Percentiles rank a stretch among this genome's conserved stretches.
Evolutionary conservation across 2,888 invertebrate species (phyloP).

Genomic region (Caenorhabditis macrosperma): DNA sequence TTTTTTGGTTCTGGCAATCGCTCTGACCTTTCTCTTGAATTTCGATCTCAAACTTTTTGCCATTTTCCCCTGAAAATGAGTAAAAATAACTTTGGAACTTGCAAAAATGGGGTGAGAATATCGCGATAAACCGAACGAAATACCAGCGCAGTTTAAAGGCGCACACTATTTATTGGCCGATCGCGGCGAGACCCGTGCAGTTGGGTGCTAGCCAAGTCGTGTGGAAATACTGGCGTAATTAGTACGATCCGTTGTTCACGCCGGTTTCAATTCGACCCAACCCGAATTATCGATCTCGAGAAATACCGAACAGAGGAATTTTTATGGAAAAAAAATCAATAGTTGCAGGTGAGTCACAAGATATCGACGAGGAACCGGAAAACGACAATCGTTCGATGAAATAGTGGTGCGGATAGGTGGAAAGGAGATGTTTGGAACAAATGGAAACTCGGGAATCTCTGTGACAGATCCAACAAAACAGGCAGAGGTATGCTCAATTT

Average conservation of each 20-base stretch:
- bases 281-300: not conserved
- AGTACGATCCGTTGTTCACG: slow-evolving; percentile 22
- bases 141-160: slow-evolving; percentile 42
- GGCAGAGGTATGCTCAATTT: slow-evolving; percentile 43
- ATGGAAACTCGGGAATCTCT: slow-evolving; percentile 47
- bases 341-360: slow-evolving; percentile 33
- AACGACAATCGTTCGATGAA: slow-evolving; percentile 11
- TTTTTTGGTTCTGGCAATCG: slow-evolving; percentile 68
- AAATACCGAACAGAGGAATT: not conserved
- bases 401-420: not conserved
- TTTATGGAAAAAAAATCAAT: slow-evolving; percentile 2
- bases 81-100: not conserved
- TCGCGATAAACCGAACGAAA: slow-evolving; percentile 2
- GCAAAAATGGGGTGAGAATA: slow-evolving; percentile 15
- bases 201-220: slow-evolving; percentile 36
- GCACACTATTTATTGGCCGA: slow-evolving; percentile 14
- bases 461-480: slow-evolving; percentile 65
- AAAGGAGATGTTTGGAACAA: slow-evolving; percentile 36
- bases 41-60: slow-evolving; percentile 72
- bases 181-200: slow-evolving; percentile 55
- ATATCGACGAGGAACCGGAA: slow-evolving; percentile 12
- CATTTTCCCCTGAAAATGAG: slow-evolving; percentile 51
- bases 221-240: slow-evolving; percentile 55
- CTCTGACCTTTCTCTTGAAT: slow-evolving; percentile 70
- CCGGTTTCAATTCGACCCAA: not conserved